phyloP scores from a whole-genome alignment of 2,888 invertebrate genomes.

The Pollenia griseotomentosa region DNA sequence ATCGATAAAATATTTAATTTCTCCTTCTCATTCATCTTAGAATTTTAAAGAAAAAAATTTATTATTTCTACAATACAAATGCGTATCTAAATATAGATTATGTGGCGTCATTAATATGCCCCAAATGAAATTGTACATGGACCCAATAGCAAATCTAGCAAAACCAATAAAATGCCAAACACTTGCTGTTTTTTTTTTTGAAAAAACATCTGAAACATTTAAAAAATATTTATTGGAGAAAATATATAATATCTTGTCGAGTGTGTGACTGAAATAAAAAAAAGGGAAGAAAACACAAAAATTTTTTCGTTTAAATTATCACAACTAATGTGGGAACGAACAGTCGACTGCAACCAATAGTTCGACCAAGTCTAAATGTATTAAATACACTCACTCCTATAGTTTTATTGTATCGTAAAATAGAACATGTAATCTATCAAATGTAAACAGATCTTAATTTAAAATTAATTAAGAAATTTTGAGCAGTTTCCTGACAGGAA shows the following conservation, averaged over 20 bases:
- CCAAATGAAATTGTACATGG: constrained; percentile 28
- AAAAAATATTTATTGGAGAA: constrained; percentile 29
- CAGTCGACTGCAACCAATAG: neutral
- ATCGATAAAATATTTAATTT: neutral
- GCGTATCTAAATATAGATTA: constrained; percentile 65
- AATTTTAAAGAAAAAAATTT: neutral
- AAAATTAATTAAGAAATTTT: constrained; percentile 20
- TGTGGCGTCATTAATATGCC: constrained; percentile 66
- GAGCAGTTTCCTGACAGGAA: constrained; percentile 39
- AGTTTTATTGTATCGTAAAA: constrained; percentile 17
- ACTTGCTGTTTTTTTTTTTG: constrained; percentile 55
- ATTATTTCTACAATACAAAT: constrained; percentile 37
- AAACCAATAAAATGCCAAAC: constrained; percentile 60
- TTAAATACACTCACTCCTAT: neutral
- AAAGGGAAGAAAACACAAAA: constrained; percentile 18
- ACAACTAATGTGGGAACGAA: constrained; percentile 59
- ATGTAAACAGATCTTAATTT: constrained; percentile 47
- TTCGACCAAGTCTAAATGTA: neutral
- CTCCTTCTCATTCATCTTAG: neutral
- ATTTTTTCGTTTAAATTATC: constrained; percentile 44
- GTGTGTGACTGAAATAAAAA: neutral
- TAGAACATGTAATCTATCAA: constrained; percentile 57
- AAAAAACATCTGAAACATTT: constrained; percentile 2
- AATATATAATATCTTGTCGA: neutral
- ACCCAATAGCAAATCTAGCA: constrained; percentile 32